A percentile compares a stretch with the other conserved stretches of the same genome.
These are phyloP conservation scores for Etheostoma perlongum DNA, from an alignment of 2,797 vertebrate genomes.

Conservation along the genomic window DNA sequence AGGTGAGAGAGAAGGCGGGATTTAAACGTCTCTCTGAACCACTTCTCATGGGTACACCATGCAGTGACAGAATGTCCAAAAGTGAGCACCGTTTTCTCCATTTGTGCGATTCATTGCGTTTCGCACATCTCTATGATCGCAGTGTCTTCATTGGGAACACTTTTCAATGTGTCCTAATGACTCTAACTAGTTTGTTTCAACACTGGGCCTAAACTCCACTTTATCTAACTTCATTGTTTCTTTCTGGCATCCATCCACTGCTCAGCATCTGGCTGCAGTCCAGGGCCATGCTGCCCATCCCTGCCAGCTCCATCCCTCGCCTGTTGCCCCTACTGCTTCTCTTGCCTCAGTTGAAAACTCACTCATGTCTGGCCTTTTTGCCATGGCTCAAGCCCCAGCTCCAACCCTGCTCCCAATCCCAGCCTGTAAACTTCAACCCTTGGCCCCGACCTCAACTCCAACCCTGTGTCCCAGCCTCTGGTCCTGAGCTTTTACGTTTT, in stretches of 20 bases:
- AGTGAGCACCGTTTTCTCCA: background rate
- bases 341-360: conserved; percentile 42
- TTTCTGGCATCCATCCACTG: conserved; percentile 46
- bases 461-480: conserved; percentile 61
- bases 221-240: conserved; percentile 52
- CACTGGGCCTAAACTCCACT: conserved; percentile 5
- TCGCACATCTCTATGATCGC: background rate
- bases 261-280: conserved; percentile 66
- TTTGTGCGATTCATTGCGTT: background rate
- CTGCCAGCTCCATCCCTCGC: conserved; percentile 50
- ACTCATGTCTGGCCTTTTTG: conserved; percentile 43
- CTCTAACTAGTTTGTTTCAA: conserved; percentile 19
- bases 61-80: background rate
- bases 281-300: conserved; percentile 38
- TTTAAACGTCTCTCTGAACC: background rate
- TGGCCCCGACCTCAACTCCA: conserved; percentile 36
- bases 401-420: conserved; percentile 22
- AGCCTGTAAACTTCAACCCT: conserved; percentile 14
- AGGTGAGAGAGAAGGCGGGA: too few species aligned
- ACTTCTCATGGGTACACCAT: background rate
- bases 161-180: background rate
- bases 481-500: conserved; percentile 67
- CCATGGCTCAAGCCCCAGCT: background rate
- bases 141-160: background rate
- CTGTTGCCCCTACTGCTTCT: conserved; percentile 46